Percentiles rank a stretch among this genome's conserved stretches.
Conservation (phyloP, 2,888 invertebrate species). For the Villa cingulata region DNA sequence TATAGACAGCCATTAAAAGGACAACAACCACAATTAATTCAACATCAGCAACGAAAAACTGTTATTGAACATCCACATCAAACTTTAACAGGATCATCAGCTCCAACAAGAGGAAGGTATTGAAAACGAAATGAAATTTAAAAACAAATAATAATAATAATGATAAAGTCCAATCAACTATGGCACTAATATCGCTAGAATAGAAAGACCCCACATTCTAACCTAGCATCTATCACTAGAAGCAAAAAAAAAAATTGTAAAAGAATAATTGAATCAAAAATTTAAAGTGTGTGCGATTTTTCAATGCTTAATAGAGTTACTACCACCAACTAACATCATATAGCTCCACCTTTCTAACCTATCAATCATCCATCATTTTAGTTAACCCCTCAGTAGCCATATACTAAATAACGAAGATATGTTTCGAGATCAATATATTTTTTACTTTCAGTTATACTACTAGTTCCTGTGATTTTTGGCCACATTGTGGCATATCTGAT, state of each 20-base stretch:
- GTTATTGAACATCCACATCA: constrained; percentile 9
- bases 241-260: not conserved
- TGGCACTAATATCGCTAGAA: constrained; percentile 3
- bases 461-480: constrained; percentile 50
- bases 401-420: not conserved
- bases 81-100: constrained; percentile 7
- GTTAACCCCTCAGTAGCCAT: not conserved
- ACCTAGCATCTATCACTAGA: constrained; percentile 6
- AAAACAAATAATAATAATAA: constrained; percentile 10
- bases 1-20: constrained; percentile 20
- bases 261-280: constrained; percentile 1
- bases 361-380: constrained; percentile 3
- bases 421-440: constrained; percentile 1
- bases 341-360: constrained; percentile 6
- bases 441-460: constrained; percentile 35
- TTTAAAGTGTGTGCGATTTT: not conserved
- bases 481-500: constrained; percentile 28
- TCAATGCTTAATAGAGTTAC: constrained; percentile 4
- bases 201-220: constrained; percentile 9
- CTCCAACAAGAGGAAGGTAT: constrained; percentile 28
- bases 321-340: constrained; percentile 10
- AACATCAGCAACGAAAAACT: constrained; percentile 15
- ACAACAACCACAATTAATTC: constrained; percentile 5
- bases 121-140: constrained; percentile 14
- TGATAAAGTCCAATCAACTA: constrained; percentile 6